Evolutionary conservation across 1,140 invertebrate species (phyloP).

Genomic region (Listronotus bonariensis): DNA sequence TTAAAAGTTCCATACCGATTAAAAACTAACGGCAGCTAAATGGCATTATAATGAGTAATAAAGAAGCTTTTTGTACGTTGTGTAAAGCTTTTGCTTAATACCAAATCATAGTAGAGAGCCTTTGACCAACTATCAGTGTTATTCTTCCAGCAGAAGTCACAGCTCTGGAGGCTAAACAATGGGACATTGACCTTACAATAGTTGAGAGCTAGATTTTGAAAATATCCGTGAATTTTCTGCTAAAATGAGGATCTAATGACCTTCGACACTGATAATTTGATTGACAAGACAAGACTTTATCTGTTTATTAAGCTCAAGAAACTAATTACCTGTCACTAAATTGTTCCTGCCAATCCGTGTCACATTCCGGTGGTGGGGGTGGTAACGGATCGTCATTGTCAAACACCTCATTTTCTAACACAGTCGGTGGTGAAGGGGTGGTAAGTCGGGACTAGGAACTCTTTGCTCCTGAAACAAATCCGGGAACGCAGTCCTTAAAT

Average conservation of each 20-base stretch:
- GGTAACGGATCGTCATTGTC: slow-evolving; percentile 72
- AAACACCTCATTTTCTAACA: slow-evolving; percentile 65
- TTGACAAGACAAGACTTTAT: not conserved
- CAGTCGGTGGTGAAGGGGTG: slow-evolving; percentile 71
- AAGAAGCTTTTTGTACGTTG: too few relatives aligned
- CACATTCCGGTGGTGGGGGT: slow-evolving; percentile 68
- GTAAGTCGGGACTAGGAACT: slow-evolving; percentile 72
- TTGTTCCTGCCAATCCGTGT: slow-evolving; percentile 49
- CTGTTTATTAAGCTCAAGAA: not conserved
- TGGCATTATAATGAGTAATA: too few relatives aligned
- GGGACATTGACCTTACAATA: too few relatives aligned
- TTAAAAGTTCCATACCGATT: too few relatives aligned
- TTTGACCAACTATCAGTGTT: too few relatives aligned
- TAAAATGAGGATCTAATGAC: not conserved
- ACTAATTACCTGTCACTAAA: slow-evolving; percentile 38
- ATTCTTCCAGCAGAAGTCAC: too few relatives aligned
- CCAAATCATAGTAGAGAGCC: too few relatives aligned
- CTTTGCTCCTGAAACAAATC: slow-evolving; percentile 58
- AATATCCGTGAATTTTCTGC: too few relatives aligned
- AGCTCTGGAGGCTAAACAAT: too few relatives aligned
- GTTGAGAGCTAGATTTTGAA: too few relatives aligned
- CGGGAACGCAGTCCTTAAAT: slow-evolving; percentile 62
- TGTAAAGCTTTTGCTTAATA: too few relatives aligned
- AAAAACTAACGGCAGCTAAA: too few relatives aligned
- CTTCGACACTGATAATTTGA: not conserved